Conservation (phyloP, 2,888 invertebrate genomes). For the Urechis unicinctus region DNA sequence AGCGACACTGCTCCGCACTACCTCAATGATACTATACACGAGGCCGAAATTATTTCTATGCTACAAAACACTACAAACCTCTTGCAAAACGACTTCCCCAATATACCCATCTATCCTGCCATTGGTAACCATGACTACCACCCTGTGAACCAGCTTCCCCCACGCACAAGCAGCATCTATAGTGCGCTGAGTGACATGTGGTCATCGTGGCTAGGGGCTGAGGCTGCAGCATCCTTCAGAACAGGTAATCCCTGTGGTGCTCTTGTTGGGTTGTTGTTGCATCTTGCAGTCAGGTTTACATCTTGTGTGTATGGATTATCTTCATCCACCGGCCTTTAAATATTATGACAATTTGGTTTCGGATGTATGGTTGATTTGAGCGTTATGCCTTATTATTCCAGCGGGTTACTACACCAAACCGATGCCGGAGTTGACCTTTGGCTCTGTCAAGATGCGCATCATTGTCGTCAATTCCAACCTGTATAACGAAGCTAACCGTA, state of each 20-base stretch:
- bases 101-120: slow-evolving; percentile 57
- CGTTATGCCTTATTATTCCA: slow-evolving; percentile 44
- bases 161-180: not conserved
- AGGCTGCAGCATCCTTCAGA: too few relatives aligned
- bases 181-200: not conserved
- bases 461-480: slow-evolving; percentile 84
- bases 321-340: too few relatives aligned
- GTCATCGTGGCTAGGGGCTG: slow-evolving; percentile 1
- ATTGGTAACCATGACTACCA: slow-evolving; percentile 75
- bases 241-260: too few relatives aligned
- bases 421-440: slow-evolving; percentile 18
- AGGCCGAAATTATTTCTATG: not conserved
- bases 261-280: too few relatives aligned
- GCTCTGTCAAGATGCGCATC: slow-evolving; percentile 69
- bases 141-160: slow-evolving; percentile 54
- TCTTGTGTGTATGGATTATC: too few relatives aligned
- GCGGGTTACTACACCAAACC: slow-evolving; percentile 88
- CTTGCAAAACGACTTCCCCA: not conserved
- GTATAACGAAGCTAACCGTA: slow-evolving; percentile 55
- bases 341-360: too few relatives aligned
- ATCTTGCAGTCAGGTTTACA: too few relatives aligned
- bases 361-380: too few relatives aligned
- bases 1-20: not conserved
- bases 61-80: not conserved
- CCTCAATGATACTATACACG: not conserved